These are phyloP conservation scores for Agonum fuliginosum DNA, from an alignment of 2,888 invertebrate species.

Conservation along the genomic window DNA sequence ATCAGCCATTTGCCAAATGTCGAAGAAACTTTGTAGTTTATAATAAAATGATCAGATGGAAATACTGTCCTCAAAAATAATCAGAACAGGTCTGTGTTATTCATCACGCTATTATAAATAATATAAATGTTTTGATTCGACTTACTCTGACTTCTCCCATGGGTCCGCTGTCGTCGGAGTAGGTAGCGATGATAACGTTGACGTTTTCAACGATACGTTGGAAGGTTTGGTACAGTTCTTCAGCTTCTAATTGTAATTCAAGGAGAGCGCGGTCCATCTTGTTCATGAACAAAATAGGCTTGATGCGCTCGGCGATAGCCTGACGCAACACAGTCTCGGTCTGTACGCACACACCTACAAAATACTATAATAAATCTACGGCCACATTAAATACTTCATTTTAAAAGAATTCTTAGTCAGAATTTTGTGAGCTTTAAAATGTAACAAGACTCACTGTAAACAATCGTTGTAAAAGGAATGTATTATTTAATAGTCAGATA, in stretches of 20 bases:
- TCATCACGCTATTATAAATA: conserved; percentile 14
- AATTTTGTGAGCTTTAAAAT: no score
- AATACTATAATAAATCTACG: conserved; percentile 6
- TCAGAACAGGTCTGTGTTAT: conserved; percentile 51
- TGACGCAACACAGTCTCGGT: conserved; percentile 99
- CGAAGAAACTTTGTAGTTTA: background rate
- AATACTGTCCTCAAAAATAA: conserved; percentile 19
- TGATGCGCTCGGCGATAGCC: conserved; percentile 99
- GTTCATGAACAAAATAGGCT: conserved; percentile 99
- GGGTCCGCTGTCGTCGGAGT: conserved; percentile 97
- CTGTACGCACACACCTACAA: conserved; percentile 98
- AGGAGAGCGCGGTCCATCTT: conserved; percentile 99
- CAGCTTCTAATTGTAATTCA: conserved; percentile 96
- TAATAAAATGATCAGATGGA: conserved; percentile 30
- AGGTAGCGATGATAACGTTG: conserved; percentile 99
- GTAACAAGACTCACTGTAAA: no score
- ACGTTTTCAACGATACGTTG: conserved; percentile 99
- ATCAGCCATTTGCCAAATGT: background rate
- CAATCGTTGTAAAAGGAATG: no score
- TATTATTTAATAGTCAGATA: no score
- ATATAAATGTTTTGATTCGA: conserved; percentile 59
- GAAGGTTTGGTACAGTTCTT: conserved; percentile 99
- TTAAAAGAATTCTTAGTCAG: no score
- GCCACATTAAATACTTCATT: no score
- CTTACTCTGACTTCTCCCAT: conserved; percentile 98